A percentile compares a stretch with the other conserved stretches of the same genome.
Conservation (phyloP, 2,888 invertebrate species). For the Polyommatus icarus region DNA sequence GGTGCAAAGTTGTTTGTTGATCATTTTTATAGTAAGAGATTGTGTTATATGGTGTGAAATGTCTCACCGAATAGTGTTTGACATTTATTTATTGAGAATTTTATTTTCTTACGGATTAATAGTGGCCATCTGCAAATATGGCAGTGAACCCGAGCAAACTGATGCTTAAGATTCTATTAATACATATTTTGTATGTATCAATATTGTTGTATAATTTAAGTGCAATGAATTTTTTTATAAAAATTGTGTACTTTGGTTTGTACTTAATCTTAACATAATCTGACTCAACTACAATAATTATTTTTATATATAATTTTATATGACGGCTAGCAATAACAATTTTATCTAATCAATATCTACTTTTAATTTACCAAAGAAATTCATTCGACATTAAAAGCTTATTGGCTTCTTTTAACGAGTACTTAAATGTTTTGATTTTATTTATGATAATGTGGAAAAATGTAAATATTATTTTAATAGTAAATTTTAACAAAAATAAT, state of each 20-base stretch:
- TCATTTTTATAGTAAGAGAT: slow-evolving; percentile 79
- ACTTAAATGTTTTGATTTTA: slow-evolving; percentile 35
- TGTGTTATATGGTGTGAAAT: slow-evolving; percentile 77
- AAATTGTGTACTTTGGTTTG: slow-evolving; percentile 46
- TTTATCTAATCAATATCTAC: slow-evolving; percentile 19
- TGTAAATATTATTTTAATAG: slow-evolving; percentile 32
- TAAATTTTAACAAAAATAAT: slow-evolving; percentile 22
- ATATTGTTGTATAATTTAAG: slow-evolving; percentile 46
- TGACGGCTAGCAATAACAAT: slow-evolving; percentile 10
- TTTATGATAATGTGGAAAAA: not conserved
- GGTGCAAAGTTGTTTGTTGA: slow-evolving; percentile 79
- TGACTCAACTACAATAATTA: slow-evolving; percentile 42
- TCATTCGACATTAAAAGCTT: slow-evolving; percentile 33
- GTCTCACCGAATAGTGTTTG: slow-evolving; percentile 77
- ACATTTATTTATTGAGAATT: slow-evolving; percentile 80
- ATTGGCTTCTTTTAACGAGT: slow-evolving; percentile 36
- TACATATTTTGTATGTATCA: slow-evolving; percentile 38
- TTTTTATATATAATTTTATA: slow-evolving; percentile 30
- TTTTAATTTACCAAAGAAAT: slow-evolving; percentile 40
- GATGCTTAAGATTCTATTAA: slow-evolving; percentile 52
- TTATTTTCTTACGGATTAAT: slow-evolving; percentile 77
- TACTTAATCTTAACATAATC: slow-evolving; percentile 55
- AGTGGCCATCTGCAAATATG: slow-evolving; percentile 80
- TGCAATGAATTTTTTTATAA: slow-evolving; percentile 42
- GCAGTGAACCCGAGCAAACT: slow-evolving; percentile 55